Evolutionary conservation across 2,113 vertebrate species (phyloP).

Genomic region (Festucalex cinctus): DNA sequence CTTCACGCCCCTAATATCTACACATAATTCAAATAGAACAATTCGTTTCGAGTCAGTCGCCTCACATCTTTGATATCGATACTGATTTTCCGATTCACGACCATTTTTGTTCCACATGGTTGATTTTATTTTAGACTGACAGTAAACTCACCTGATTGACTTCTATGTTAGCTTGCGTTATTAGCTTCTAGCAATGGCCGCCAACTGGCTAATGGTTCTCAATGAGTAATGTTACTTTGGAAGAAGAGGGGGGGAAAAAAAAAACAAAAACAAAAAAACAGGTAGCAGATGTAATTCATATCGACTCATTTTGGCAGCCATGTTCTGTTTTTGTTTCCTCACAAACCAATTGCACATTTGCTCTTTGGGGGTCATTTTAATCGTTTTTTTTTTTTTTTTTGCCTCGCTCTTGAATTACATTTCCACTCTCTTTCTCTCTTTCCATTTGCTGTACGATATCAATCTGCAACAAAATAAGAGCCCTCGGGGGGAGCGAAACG

Average conservation of each 20-base stretch:
- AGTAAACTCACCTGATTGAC: neutral
- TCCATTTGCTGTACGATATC: constrained; percentile 9
- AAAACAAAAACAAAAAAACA: neutral
- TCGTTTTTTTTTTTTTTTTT: too few relatives aligned
- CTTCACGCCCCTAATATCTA: too few relatives aligned
- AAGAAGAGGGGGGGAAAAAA: neutral
- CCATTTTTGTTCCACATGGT: too few relatives aligned
- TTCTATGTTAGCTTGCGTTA: neutral
- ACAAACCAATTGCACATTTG: constrained; percentile 3
- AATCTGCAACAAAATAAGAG: constrained; percentile 10
- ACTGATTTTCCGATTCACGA: too few relatives aligned
- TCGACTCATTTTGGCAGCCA: neutral
- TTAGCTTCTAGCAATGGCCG: neutral
- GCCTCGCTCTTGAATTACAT: constrained; percentile 10
- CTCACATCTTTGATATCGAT: too few relatives aligned
- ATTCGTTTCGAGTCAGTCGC: too few relatives aligned
- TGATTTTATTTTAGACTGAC: too few relatives aligned
- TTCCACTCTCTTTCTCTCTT: neutral
- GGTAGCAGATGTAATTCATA: neutral
- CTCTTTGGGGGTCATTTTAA: constrained; percentile 6
- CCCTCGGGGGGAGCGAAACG: neutral
- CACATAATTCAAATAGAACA: too few relatives aligned
- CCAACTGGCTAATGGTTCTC: neutral
- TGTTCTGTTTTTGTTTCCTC: constrained; percentile 1
- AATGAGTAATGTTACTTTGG: neutral